Conservation (phyloP, 2,113 vertebrate genomes). For the Neomonachus schauinslandi region DNA sequence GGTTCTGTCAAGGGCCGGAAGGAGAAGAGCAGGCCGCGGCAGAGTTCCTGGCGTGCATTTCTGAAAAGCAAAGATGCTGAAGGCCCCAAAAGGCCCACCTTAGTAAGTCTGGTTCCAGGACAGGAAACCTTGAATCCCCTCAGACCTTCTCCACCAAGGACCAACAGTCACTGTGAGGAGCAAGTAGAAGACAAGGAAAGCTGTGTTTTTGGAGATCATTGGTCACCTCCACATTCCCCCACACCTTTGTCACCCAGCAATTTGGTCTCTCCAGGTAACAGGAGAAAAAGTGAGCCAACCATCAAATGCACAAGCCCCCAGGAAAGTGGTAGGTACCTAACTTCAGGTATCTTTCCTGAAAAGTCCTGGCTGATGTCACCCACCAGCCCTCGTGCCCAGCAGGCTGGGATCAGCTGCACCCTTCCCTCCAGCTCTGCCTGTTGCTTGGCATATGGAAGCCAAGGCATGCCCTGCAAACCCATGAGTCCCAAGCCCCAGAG, state of each 20-base stretch:
- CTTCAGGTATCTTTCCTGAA: conserved; percentile 70
- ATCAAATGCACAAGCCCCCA: conserved; percentile 63
- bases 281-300: conserved; percentile 83
- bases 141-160: not conserved
- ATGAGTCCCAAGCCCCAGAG: conserved; percentile 92
- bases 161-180: conserved; percentile 64
- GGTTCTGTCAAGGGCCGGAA: conserved; percentile 75
- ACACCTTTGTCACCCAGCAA: conserved; percentile 57
- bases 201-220: conserved; percentile 32
- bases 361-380: conserved; percentile 79
- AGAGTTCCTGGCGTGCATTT: conserved; percentile 85
- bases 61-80: conserved; percentile 85
- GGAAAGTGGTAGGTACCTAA: conserved; percentile 67
- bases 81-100: conserved; percentile 78
- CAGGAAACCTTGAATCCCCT: conserved; percentile 61
- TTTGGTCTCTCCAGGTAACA: conserved; percentile 77
- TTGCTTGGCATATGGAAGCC: conserved; percentile 73
- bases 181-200: not conserved
- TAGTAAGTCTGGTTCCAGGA: conserved; percentile 48
- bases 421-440: conserved; percentile 79
- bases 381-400: conserved; percentile 69
- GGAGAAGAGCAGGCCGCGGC: conserved; percentile 83
- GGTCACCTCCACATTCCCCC: conserved; percentile 64
- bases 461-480: conserved; percentile 87
- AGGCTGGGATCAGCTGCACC: conserved; percentile 13